These are phyloP conservation scores for Drosophila fuyamai DNA, from an alignment of 1,140 invertebrate species.

Conservation along the genomic window DNA sequence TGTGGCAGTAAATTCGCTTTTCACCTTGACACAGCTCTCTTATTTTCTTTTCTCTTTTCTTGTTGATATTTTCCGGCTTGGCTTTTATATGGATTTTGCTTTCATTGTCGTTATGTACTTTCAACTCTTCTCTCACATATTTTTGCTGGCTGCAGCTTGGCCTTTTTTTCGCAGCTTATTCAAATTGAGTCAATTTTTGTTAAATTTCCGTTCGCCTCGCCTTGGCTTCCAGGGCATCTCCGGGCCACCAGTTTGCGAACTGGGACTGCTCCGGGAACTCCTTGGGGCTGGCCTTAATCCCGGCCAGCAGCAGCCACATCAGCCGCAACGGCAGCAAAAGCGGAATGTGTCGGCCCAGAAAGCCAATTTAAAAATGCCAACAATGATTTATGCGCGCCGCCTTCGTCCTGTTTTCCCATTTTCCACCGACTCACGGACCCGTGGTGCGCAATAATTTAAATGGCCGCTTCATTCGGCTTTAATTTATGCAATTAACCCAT, in stretches of 20 bases:
- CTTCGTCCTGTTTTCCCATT: constrained; percentile 13
- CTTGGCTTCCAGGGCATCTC: constrained; percentile 27
- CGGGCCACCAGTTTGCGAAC: constrained; percentile 23
- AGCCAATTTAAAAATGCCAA: constrained; percentile 83
- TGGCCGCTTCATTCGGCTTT: constrained; percentile 52
- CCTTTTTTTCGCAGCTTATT: constrained; percentile 59
- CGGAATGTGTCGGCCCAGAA: constrained; percentile 72
- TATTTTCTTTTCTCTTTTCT: neutral
- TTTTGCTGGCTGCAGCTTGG: constrained; percentile 15
- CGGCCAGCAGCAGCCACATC: constrained; percentile 25
- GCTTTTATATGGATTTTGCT: constrained; percentile 29
- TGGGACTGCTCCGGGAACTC: constrained; percentile 18
- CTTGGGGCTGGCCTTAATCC: constrained; percentile 61
- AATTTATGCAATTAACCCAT: constrained; percentile 82
- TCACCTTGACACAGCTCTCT: neutral
- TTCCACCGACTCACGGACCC: constrained; percentile 1
- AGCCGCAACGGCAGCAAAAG: constrained; percentile 16
- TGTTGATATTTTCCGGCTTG: constrained; percentile 5
- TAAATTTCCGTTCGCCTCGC: constrained; percentile 70
- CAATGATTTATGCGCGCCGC: constrained; percentile 73
- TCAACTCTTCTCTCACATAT: constrained; percentile 18
- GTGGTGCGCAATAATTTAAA: constrained; percentile 54
- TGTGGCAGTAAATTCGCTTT: too few species aligned
- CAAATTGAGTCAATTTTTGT: constrained; percentile 82
- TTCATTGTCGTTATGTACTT: constrained; percentile 44